Percentiles rank a stretch among this genome's conserved stretches.
Conservation (phyloP, 92 coral and sea anemone species). For the Blastomussa wellsi region DNA sequence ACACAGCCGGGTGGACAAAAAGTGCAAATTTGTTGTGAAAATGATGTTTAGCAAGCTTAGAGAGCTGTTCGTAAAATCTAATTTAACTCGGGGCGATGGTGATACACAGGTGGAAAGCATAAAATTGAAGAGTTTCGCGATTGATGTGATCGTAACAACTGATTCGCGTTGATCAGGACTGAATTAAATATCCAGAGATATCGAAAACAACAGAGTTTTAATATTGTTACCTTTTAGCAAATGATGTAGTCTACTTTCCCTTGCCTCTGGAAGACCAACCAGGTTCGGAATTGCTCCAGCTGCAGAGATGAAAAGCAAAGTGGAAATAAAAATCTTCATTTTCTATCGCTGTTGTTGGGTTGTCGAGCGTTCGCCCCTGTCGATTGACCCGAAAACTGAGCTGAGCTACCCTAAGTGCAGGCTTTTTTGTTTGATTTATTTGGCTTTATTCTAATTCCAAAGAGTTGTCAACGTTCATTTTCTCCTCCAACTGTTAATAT, state of each 20-base stretch:
- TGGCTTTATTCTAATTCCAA: background rate
- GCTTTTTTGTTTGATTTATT: background rate
- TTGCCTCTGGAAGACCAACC: background rate
- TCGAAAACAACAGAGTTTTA: background rate
- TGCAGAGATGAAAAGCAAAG: conserved; percentile 22
- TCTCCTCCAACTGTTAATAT: background rate
- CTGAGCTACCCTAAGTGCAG: background rate
- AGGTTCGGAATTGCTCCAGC: background rate
- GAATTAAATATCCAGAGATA: background rate
- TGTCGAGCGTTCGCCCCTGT: background rate
- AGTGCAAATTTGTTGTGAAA: too few relatives aligned
- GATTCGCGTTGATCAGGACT: too few relatives aligned
- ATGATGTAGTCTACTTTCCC: background rate
- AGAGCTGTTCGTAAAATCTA: background rate
- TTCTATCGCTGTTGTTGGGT: background rate
- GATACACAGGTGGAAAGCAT: background rate
- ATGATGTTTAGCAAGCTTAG: background rate
- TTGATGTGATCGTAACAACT: too few relatives aligned
- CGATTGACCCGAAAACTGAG: background rate
- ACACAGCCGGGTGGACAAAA: too few relatives aligned
- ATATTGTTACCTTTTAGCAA: background rate
- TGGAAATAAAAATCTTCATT: background rate
- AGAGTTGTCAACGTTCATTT: background rate
- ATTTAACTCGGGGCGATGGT: too few relatives aligned
- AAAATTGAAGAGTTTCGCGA: too few relatives aligned